Evolutionary conservation across 2,888 invertebrate species (phyloP).

Genomic region (Chrysolina americana): DNA sequence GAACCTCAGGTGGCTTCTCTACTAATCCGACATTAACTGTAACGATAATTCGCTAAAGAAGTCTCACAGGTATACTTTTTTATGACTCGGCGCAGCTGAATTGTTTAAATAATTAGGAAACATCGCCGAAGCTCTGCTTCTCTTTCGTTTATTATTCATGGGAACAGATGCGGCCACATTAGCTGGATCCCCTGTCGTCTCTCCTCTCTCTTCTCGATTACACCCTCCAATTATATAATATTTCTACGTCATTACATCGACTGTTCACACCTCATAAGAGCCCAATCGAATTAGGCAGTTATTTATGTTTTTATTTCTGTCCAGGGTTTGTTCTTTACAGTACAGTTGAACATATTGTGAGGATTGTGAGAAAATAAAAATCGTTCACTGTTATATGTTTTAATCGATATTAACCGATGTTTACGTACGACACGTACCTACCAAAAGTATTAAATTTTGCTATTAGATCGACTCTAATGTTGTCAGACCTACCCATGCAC

Average conservation of each 20-base stretch:
- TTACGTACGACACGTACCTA: no score
- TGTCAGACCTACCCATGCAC: no score
- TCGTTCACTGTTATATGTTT: no score
- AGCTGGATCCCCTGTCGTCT: conserved; percentile 20
- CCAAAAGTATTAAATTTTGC: no score
- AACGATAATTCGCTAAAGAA: conserved; percentile 28
- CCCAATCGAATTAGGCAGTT: conserved; percentile 26
- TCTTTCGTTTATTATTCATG: conserved; percentile 42
- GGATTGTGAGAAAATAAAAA: background rate
- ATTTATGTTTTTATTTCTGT: conserved; percentile 2
- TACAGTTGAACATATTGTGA: background rate
- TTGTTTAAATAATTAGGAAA: conserved; percentile 47
- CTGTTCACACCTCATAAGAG: conserved; percentile 31
- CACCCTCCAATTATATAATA: conserved; percentile 36
- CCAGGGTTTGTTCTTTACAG: background rate
- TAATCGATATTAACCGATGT: no score
- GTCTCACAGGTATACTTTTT: conserved; percentile 27
- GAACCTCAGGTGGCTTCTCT: conserved; percentile 34
- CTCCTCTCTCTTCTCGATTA: conserved; percentile 14
- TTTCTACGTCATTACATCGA: conserved; percentile 37
- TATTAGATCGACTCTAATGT: no score
- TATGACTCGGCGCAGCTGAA: conserved; percentile 34
- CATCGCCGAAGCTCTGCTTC: conserved; percentile 27
- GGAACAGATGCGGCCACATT: conserved; percentile 40
- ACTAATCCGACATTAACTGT: conserved; percentile 34